Evolutionary conservation across 1,140 invertebrate genomes (phyloP), one percentile per base, ranked within the genome.

Genomic region (Plodia interpunctella): DNA sequence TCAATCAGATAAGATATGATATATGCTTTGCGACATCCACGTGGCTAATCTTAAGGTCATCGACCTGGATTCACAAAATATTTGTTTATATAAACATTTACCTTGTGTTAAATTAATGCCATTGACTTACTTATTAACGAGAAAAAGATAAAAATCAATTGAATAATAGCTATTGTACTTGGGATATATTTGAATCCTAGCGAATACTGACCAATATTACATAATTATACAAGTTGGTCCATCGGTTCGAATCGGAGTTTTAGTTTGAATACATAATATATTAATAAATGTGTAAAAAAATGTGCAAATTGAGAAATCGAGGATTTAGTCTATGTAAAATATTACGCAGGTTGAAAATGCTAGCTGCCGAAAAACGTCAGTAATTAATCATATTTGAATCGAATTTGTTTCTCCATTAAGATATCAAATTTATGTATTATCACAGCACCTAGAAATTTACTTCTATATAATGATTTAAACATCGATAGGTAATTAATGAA

Each of bases 1-100:
- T 61, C 57, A 53, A 49, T 11, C 13, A 28, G 58, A 60, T 60
- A 54, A 60, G 51, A 60, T 60, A 53, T 25, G 51, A 60, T 60
- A 53, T 25, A 53, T 60, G 53, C 19, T 15, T 60, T 55, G 53
- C 55, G 52, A 62, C 57, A 66, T 56, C 49, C 68, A 64, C 68
- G 68, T 70, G 68, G 52, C 54, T 32, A 28, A 21, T 59, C 19
- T 59, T 62, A 38, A 57, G 68, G 55, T 65, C 49, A 65, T 60
- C 57, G 60, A 66, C 65, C 64, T 55, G 44, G 13, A 54, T 53
- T 44, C 13, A 44, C 38, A 44, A 44, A 15, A 44, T 17, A 17
- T 44, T 5, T 44, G 13, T 15, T 44, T 44, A 44, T 44, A 44
- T 3, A 44, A 44, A 44, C 38, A 44, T 15, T 44, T 44, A 17